phyloP scores from a whole-genome alignment of 2,797 vertebrate species.

The Cyclura pinguis region DNA sequence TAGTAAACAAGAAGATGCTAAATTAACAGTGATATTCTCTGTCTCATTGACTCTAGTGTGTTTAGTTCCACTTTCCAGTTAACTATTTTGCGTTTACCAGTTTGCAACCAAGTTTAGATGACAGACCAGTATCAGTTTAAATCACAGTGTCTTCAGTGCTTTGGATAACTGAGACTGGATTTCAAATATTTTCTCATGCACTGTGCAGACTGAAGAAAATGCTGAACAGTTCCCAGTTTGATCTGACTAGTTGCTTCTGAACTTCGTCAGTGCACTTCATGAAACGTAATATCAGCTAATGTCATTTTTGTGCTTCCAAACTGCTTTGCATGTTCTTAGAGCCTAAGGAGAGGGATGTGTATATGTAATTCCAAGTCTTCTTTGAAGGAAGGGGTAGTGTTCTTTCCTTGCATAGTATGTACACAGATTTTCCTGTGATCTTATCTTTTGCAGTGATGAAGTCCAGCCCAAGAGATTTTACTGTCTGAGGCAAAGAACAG shows the following conservation, averaged over 20 bases:
- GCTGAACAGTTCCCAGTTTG: background rate
- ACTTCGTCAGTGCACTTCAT: background rate
- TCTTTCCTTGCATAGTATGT: background rate
- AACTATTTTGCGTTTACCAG: too few relatives aligned
- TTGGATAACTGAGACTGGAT: background rate
- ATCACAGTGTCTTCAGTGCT: background rate
- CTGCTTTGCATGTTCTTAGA: background rate
- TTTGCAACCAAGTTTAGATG: background rate
- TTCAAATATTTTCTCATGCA: background rate
- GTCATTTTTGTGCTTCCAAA: background rate
- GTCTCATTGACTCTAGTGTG: too few relatives aligned
- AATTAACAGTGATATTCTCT: too few relatives aligned
- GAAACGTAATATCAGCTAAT: background rate
- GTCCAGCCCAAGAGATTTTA: background rate
- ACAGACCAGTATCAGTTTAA: background rate
- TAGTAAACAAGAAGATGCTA: too few relatives aligned
- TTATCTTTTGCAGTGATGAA: background rate
- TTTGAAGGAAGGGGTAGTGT: background rate
- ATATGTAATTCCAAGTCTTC: background rate
- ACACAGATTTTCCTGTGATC: background rate
- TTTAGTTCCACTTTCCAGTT: too few relatives aligned
- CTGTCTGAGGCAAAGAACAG: background rate
- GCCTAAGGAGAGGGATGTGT: background rate
- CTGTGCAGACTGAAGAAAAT: conserved; percentile 28
- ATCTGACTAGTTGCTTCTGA: background rate